Percentiles rank a stretch among this genome's conserved stretches.
Evolutionary conservation across 2,797 vertebrate species (phyloP).

Genomic region (Caiman crocodilus): DNA sequence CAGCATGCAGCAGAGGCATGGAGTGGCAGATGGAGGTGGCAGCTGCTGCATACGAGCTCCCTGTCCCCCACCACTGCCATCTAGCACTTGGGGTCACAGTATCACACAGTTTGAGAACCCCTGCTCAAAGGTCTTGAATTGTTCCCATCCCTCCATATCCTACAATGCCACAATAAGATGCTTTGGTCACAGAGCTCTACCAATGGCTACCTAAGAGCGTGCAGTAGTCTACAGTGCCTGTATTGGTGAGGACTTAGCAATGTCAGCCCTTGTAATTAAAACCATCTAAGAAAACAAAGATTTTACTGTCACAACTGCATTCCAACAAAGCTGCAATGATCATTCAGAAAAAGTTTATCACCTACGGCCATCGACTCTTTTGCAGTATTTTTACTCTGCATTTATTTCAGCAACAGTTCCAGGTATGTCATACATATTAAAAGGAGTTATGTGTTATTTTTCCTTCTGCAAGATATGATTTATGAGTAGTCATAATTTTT

Average conservation of each 20-base stretch:
- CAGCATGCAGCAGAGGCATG: not conserved
- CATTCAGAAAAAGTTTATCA: not conserved
- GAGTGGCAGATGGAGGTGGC: too few species aligned
- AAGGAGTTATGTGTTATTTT: not conserved
- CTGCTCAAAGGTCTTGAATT: not conserved
- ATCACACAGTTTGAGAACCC: too few species aligned
- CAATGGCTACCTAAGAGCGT: not conserved
- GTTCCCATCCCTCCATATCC: not conserved
- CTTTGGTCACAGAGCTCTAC: not conserved
- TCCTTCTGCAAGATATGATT: not conserved
- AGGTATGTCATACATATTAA: too few species aligned
- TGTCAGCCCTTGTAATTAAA: not conserved
- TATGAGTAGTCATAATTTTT: not conserved
- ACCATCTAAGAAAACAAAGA: not conserved
- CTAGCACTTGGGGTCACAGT: too few species aligned
- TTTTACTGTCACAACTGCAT: not conserved
- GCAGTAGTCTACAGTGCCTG: not conserved
- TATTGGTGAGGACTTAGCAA: not conserved
- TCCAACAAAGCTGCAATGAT: not conserved
- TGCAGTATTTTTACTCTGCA: not conserved
- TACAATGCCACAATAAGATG: not conserved
- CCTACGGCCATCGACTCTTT: not conserved
- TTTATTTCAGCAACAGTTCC: not conserved
- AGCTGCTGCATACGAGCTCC: too few species aligned
- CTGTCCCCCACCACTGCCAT: too few species aligned